Evolutionary conservation across 2,113 vertebrate genomes (phyloP).

Genomic region (Cavia porcellus): DNA sequence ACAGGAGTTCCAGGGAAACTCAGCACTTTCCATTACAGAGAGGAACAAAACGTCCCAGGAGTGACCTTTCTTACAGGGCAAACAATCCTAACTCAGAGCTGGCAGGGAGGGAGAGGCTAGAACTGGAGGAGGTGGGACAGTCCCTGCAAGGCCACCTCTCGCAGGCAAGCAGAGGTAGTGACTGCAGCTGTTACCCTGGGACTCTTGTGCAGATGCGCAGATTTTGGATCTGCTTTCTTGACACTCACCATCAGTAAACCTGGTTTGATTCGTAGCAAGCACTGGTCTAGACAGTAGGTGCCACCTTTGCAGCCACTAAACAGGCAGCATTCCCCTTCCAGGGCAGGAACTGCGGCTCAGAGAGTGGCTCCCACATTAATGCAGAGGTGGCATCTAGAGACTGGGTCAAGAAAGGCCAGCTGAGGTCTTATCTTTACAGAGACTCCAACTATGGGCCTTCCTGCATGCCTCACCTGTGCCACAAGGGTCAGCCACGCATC

Average conservation of each 20-base stretch:
- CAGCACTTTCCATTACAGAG: conserved; percentile 78
- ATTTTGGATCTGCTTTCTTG: conserved; percentile 14
- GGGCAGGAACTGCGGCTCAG: not conserved
- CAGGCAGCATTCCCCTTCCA: not conserved
- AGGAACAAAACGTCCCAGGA: conserved; percentile 78
- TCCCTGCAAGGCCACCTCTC: not conserved
- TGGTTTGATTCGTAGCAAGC: conserved; percentile 2
- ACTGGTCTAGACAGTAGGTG: conserved; percentile 6
- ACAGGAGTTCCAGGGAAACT: conserved; percentile 78
- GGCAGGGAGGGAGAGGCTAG: not conserved
- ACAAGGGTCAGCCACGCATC: conserved; percentile 61
- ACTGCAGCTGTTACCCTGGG: not conserved
- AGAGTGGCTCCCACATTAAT: not conserved
- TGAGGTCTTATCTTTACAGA: conserved; percentile 4
- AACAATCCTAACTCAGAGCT: conserved; percentile 70
- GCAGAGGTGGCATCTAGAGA: not conserved
- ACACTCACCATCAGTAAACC: conserved; percentile 25
- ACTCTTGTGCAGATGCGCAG: not conserved
- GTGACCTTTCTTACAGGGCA: conserved; percentile 79
- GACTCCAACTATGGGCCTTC: not conserved
- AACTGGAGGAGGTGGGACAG: not conserved
- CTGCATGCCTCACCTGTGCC: conserved; percentile 56
- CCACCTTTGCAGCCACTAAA: not conserved
- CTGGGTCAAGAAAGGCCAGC: not conserved
- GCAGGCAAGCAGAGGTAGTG: not conserved